Conservation (phyloP, 2,888 invertebrate genomes). For the Macaria notata region DNA sequence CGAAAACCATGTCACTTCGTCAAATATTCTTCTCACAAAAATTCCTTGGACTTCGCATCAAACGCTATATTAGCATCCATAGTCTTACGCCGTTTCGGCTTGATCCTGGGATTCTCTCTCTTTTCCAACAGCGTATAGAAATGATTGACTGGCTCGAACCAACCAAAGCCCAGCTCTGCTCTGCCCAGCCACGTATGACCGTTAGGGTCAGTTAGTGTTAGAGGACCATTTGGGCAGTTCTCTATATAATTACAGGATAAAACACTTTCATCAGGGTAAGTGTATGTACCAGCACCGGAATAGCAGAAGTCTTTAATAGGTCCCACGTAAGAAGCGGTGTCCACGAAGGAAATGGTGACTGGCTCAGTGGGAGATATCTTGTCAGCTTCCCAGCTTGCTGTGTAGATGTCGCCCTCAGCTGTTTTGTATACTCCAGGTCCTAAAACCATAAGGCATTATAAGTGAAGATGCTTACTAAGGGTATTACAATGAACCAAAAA, state of each 20-base stretch:
- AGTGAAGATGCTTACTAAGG: neutral
- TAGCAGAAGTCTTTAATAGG: constrained; percentile 72
- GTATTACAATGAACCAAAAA: no score
- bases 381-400: constrained; percentile 81
- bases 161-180: constrained; percentile 62
- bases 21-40: no score
- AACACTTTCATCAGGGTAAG: constrained; percentile 74
- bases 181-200: constrained; percentile 79
- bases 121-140: constrained; percentile 62
- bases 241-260: constrained; percentile 72
- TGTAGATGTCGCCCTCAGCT: constrained; percentile 81
- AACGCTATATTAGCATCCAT: no score
- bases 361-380: constrained; percentile 60
- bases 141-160: constrained; percentile 70
- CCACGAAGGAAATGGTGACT: constrained; percentile 62
- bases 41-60: no score
- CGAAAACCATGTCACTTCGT: no score
- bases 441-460: constrained; percentile 30
- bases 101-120: constrained; percentile 36
- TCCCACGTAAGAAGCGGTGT: constrained; percentile 78
- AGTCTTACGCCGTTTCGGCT: constrained; percentile 26
- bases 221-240: constrained; percentile 71
- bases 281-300: constrained; percentile 71
- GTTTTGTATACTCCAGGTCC: constrained; percentile 81
- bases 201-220: constrained; percentile 75